phyloP scores from a whole-genome alignment of 2,888 invertebrate genomes.

The Meliscaeva auricollis region DNA sequence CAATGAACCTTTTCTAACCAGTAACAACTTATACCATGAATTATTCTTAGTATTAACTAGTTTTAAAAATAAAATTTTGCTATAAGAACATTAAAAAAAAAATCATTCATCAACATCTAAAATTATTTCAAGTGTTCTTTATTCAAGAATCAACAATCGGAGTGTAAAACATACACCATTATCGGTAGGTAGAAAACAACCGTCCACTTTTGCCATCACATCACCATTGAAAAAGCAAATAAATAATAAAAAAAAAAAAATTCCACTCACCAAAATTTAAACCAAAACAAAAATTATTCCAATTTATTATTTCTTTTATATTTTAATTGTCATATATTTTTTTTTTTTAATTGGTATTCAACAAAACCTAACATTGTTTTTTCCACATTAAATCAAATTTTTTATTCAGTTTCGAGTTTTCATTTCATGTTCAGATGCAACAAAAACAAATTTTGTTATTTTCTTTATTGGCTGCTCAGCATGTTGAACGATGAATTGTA shows the following conservation, averaged over 20 bases:
- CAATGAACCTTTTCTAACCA: no score
- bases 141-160: slow-evolving; percentile 81
- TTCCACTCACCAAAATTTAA: slow-evolving; percentile 63
- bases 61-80: not conserved
- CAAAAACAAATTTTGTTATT: slow-evolving; percentile 63
- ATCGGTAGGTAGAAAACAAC: slow-evolving; percentile 82
- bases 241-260: slow-evolving; percentile 67
- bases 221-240: slow-evolving; percentile 69
- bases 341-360: slow-evolving; percentile 72
- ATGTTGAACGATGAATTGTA: slow-evolving; percentile 74
- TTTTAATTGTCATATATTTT: slow-evolving; percentile 48
- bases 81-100: slow-evolving; percentile 5
- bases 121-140: slow-evolving; percentile 78
- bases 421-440: slow-evolving; percentile 74
- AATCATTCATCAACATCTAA: slow-evolving; percentile 55
- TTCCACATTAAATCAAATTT: slow-evolving; percentile 26
- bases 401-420: slow-evolving; percentile 63
- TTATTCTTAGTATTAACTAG: no score
- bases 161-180: slow-evolving; percentile 79
- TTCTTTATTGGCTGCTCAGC: slow-evolving; percentile 76
- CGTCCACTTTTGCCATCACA: slow-evolving; percentile 72
- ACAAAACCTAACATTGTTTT: slow-evolving; percentile 50
- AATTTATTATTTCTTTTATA: slow-evolving; percentile 65
- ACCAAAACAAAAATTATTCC: slow-evolving; percentile 73
- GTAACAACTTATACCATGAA: no score